phyloP scores from a whole-genome alignment of 2,888 invertebrate species.

The Pachydiplax longipennis region DNA sequence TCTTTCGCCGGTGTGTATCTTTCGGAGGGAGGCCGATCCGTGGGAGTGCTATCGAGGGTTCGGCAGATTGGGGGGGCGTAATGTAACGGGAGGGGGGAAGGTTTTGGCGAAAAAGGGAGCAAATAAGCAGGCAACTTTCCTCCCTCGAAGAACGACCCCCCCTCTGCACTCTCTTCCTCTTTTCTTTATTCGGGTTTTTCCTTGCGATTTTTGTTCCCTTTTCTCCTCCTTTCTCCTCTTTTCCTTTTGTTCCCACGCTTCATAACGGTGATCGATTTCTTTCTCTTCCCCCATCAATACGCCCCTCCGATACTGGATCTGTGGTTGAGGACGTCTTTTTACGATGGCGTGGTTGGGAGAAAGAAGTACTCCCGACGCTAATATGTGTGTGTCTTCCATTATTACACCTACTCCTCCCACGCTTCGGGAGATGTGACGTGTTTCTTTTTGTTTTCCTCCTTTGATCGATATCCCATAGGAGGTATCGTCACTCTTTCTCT shows the following conservation, averaged over 20 bases:
- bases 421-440: slow-evolving; percentile 22
- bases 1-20: background rate
- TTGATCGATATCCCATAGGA: slow-evolving; percentile 40
- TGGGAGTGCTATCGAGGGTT: background rate
- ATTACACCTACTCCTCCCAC: slow-evolving; percentile 30
- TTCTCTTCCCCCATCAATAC: background rate
- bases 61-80: background rate
- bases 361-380: background rate
- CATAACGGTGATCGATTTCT: background rate
- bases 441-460: background rate
- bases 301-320: background rate
- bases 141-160: background rate
- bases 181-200: background rate
- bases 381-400: background rate
- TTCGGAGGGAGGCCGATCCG: background rate
- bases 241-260: background rate
- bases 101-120: background rate
- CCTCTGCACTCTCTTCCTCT: background rate
- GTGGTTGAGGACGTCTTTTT: background rate
- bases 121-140: slow-evolving; percentile 44
- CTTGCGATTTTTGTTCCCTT: background rate
- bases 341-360: background rate
- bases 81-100: background rate
- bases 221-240: background rate
- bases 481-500: background rate